Base-by-base conservation (phyloP, 2,113 vertebrate genomes). In the Psittacula cyanocephala region DNA sequence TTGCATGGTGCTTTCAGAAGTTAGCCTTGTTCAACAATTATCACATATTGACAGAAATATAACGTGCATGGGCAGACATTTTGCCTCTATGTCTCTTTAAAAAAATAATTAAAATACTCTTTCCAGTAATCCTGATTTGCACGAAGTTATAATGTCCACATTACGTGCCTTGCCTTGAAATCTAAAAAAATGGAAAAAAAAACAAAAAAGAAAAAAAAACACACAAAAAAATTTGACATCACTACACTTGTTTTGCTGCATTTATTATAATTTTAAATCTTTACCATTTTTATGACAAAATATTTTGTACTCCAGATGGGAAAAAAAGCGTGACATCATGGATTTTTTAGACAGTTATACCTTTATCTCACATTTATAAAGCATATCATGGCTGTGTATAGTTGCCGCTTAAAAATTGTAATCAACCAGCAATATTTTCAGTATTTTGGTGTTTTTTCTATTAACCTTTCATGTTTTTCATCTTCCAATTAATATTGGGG, bases 161-260 rank as follows among this genome's bases (percentile, higher is more conserved):
- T 99, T 98, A 99, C 99, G 99, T 99, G 99, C 99, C 99, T 99
- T 99, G 99, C 99, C 99, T 99, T 99, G 98, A 98, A 99, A 98
- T 99, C 98, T 99, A 94, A 99, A 98, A 98, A 98, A 98, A 98
- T 96, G 33, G 95, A 89, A 92, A 96, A 94, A 95, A 96, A 99
- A 94, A 93, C 95, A 97, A 98, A 97, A 97, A 1, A 19, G 35
- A 97, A 97, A 2, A 98, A 96, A 95, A 0, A 9, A 57, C 29
- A 0, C 10, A 69, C 39, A 94, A 99, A 98, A 98, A 98, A 98
- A 98, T 97, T 97, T 99, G 98, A 98, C 98, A 98, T 99, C 99
- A 99, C 98, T 99, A 99, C 99, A 99, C 98, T 99, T 99, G 98
- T 99, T 99, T 99, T 99, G 99, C 99, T 99, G 99, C 99, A 99